Conservation (phyloP, 2,113 vertebrate genomes). For the Scomber colias region DNA sequence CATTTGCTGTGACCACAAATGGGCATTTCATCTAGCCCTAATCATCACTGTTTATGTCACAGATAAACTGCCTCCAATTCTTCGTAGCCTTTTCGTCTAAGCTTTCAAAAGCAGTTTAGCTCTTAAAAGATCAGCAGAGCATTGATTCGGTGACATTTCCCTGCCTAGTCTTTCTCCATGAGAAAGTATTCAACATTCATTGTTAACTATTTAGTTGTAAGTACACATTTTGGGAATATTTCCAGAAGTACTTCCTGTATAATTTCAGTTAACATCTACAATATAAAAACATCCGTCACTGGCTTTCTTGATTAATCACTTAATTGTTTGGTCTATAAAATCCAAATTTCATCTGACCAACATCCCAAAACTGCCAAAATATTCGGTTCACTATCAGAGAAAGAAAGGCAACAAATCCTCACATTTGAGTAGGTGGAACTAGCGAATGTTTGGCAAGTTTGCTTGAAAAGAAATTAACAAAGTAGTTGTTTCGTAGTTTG, state of each 20-base stretch:
- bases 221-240: background rate
- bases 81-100: background rate
- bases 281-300: background rate
- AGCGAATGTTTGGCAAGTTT: too few relatives aligned
- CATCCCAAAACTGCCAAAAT: background rate
- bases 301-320: background rate
- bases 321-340: background rate
- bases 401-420: background rate
- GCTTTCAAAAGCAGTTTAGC: background rate
- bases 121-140: background rate
- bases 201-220: background rate
- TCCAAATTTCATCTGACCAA: too few relatives aligned
- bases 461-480: background rate
- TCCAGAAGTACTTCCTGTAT: background rate
- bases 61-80: background rate
- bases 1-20: constrained; percentile 28
- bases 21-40: background rate
- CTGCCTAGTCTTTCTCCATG: background rate
- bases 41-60: background rate
- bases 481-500: background rate
- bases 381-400: background rate
- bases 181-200: background rate
- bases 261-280: background rate
- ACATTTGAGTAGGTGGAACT: background rate
- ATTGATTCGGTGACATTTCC: background rate